These are phyloP conservation scores for Catharus ustulatus DNA, from an alignment of 2,797 vertebrate genomes.

Conservation along the genomic window DNA sequence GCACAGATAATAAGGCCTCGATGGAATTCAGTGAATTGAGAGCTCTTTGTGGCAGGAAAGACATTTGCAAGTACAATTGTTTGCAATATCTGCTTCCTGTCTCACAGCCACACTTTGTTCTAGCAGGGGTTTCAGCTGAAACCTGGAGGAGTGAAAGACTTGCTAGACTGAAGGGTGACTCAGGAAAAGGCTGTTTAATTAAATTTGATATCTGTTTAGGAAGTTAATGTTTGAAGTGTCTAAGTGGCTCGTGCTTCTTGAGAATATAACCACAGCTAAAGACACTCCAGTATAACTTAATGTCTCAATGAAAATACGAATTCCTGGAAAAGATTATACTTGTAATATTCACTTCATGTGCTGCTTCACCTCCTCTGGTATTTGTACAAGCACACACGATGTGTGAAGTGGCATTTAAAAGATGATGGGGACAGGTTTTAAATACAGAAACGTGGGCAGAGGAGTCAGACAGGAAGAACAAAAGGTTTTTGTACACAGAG, in stretches of 20 bases:
- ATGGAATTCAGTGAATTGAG: slow-evolving; percentile 23
- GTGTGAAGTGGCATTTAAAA: not conserved
- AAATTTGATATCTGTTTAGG: not conserved
- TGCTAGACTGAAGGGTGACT: not conserved
- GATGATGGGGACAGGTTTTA: not conserved
- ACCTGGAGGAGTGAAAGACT: slow-evolving; percentile 5
- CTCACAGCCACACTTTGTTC: not conserved
- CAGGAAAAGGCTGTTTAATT: not conserved
- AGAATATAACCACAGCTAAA: not conserved
- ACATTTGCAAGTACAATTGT: slow-evolving; percentile 50
- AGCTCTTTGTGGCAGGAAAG: slow-evolving; percentile 53
- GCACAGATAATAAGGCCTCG: slow-evolving; percentile 44
- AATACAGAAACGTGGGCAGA: not conserved
- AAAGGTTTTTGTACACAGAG: not conserved
- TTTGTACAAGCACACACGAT: not conserved
- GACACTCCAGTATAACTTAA: not conserved
- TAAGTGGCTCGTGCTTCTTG: not conserved
- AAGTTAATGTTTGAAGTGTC: not conserved
- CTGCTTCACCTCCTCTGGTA: not conserved
- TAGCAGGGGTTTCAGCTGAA: not conserved
- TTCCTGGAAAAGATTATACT: not conserved
- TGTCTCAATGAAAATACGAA: not conserved
- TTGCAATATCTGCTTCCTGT: slow-evolving; percentile 24
- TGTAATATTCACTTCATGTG: not conserved
- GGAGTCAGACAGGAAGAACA: not conserved